phyloP scores from a whole-genome alignment of 2,888 invertebrate species.

The Dioctria linearis region DNA sequence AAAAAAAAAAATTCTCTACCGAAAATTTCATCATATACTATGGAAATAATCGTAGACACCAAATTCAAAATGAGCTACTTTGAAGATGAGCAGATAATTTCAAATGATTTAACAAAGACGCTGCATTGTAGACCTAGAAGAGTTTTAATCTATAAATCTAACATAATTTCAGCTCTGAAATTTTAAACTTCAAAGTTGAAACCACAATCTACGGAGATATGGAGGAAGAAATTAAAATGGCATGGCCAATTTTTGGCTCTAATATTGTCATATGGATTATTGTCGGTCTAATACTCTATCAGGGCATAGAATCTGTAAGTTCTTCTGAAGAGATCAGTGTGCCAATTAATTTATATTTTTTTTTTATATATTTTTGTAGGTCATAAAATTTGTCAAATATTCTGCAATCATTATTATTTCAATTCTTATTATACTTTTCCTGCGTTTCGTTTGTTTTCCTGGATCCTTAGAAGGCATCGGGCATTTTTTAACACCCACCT shows the following conservation, averaged over 20 bases:
- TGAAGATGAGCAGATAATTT: too few relatives aligned
- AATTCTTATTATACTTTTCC: constrained; percentile 14
- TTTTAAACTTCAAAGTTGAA: too few relatives aligned
- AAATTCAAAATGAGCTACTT: too few relatives aligned
- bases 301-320: constrained; percentile 37
- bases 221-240: constrained; percentile 3
- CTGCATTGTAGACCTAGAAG: too few relatives aligned
- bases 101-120: too few relatives aligned
- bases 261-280: constrained; percentile 21
- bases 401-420: neutral
- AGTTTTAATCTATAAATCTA: too few relatives aligned
- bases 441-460: constrained; percentile 25
- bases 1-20: too few relatives aligned
- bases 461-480: constrained; percentile 31
- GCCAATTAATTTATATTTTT: neutral
- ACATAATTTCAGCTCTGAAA: too few relatives aligned
- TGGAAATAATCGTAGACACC: too few relatives aligned
- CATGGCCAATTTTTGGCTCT: constrained; percentile 35
- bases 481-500: neutral
- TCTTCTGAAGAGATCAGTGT: neutral
- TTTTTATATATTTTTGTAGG: constrained; percentile 51
- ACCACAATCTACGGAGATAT: too few relatives aligned
- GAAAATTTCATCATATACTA: too few relatives aligned
- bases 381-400: constrained; percentile 48
- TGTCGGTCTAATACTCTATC: neutral